Base-by-base conservation (phyloP, 2,888 invertebrate species). In the Drosophila macrothrix region DNA sequence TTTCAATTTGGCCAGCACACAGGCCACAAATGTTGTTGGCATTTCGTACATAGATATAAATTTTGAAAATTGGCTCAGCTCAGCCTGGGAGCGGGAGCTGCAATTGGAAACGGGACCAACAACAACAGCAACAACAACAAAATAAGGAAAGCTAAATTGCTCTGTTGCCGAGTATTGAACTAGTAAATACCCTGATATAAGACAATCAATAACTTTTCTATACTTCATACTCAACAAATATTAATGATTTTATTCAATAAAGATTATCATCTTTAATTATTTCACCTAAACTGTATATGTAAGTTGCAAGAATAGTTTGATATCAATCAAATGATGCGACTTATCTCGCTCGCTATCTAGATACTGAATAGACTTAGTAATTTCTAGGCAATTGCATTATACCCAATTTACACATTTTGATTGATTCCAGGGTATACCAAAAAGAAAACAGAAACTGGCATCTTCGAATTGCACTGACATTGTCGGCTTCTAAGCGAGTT, bases 51-150 rank as follows among this genome's bases (percentile, higher is more conserved):
- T 82, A 82, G 88, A 84, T 82, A 85, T 85, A 85, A 89, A 85
- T 89, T 89, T 80, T 73, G 60, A 82, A 85, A 89, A 85, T 85
- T 89, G 84, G 88, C 88, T 60, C 88, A 88, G 55, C 55, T 56
- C 73, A 58, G 67, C 61, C 80, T 87, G 79, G 67, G 64, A 81
- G 78, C 83, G 46, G 71, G 33, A 52, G 65, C 63, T 60, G 61
- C 52, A 58, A 73, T 77, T 68, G 71, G 52, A 76, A 83, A 76
- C 73, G 70, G 66, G 83, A 85, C 66, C 59, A 52, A 41, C 54
- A 37, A 31, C 28, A 31, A 53, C 28, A 59, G n/a, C 6, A 16
- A 52, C 39, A 39, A 37, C 31, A 41, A 43, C 28, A 28, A 33
- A 31, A 28, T 22, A 46, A 16, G 10, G 22, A 43, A 25, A 28